These are phyloP conservation scores for Melanotaenia nigrans DNA, from an alignment of 2,797 vertebrate genomes.

Conservation along the genomic window DNA sequence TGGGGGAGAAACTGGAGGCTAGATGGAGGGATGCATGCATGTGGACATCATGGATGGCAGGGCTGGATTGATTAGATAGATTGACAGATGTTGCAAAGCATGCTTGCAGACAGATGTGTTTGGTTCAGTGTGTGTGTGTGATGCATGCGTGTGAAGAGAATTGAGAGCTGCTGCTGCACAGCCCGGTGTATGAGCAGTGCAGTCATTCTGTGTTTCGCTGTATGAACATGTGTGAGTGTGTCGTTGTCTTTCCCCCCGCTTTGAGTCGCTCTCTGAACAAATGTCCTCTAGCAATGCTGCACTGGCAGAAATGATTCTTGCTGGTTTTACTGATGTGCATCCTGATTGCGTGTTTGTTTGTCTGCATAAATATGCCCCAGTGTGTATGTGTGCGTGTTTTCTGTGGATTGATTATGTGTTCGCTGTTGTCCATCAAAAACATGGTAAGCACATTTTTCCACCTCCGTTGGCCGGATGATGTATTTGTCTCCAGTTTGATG, in stretches of 20 bases:
- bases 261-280: slow-evolving; percentile 53
- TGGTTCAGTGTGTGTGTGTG: slow-evolving; percentile 42
- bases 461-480: slow-evolving; percentile 29
- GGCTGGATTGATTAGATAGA: slow-evolving; percentile 65
- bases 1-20: slow-evolving; percentile 25
- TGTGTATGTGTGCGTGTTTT: slow-evolving; percentile 22
- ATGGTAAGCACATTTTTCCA: slow-evolving; percentile 1
- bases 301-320: slow-evolving; percentile 63
- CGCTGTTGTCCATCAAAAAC: slow-evolving; percentile 41
- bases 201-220: slow-evolving; percentile 63
- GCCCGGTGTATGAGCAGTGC: slow-evolving; percentile 61
- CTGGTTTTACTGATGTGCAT: slow-evolving; percentile 66
- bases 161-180: slow-evolving; percentile 44
- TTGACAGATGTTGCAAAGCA: slow-evolving; percentile 76
- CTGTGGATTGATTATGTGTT: slow-evolving; percentile 43
- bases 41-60: slow-evolving; percentile 71
- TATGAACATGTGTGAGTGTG: slow-evolving; percentile 61
- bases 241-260: slow-evolving; percentile 43
- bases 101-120: slow-evolving; percentile 55
- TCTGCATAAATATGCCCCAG: slow-evolving; percentile 35
- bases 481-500: slow-evolving; percentile 33
- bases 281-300: slow-evolving; percentile 68
- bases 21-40: slow-evolving; percentile 59
- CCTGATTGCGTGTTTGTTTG: slow-evolving; percentile 58
- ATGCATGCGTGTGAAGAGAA: slow-evolving; percentile 40